Evolutionary conservation across 2,888 invertebrate genomes (phyloP), one percentile per base, ranked within the genome.

Genomic region (Caenorhabditis doughertyi): DNA sequence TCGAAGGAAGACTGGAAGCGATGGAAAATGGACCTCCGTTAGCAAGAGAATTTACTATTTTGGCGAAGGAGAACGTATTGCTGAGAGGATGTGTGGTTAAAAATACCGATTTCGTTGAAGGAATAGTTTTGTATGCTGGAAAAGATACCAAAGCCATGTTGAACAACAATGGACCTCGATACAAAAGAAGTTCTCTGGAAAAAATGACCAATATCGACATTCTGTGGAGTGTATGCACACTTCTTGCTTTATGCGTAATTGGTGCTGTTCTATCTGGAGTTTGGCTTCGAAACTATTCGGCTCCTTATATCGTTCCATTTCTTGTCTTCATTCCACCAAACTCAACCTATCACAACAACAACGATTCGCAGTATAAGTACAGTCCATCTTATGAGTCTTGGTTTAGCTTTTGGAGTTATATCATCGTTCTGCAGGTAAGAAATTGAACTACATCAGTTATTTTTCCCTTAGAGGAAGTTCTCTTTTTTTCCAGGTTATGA

Each of bases 21-120:
- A 76, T 84, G 35, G 86, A 88, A 60, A 81, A 72, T 51, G 84
- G 84, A 42, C 96, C 80, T 94, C 97, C 72, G 95, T 95, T 89
- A 96, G 96, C 86, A 0, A 72, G 85, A 51, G 87, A 86, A 58
- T 81, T 79, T 49, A 83, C 85, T 3, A 71, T 86, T 42, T 68
- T 86, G 16, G 82, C 83, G 13, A 88, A 85, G 62, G 96, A 97
- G 90, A 96, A 97, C 93, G 94, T 98, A 82, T 93, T 98, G 87
- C 94, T 98, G 83, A 94, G 98, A 91, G 98, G 97, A 92, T 98
- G 97, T 93, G 94, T 96, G 85, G 94, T 98, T 88, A 96, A 97
- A 93, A 98, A 98, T 93, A 98, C 98, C 13, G 97, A 97, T 93
- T 98, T 94, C 92, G 95, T 98, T 51, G 97, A 98, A 92, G 98